Conservation (phyloP, 2,888 invertebrate genomes). For the Coelinius sp. region DNA sequence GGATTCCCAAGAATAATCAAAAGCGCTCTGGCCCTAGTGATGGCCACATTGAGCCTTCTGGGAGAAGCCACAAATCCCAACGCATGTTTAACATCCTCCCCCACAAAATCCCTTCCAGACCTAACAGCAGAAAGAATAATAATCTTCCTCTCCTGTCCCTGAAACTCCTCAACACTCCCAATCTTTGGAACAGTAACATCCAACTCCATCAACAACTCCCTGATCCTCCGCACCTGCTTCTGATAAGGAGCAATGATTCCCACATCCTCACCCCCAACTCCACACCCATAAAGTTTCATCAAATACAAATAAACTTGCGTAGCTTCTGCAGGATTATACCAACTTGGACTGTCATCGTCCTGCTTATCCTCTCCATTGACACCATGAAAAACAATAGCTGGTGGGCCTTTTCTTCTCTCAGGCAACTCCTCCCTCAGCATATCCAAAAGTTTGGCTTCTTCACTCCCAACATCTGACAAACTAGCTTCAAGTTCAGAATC, state of each 20-base stretch:
- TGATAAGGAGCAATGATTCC: constrained; percentile 94
- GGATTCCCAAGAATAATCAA: constrained; percentile 90
- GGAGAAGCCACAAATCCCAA: constrained; percentile 83
- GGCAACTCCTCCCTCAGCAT: constrained; percentile 67
- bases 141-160: constrained; percentile 84
- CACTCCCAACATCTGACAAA: constrained; percentile 67
- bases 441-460: constrained; percentile 69
- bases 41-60: constrained; percentile 89
- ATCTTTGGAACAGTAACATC: constrained; percentile 77
- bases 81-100: constrained; percentile 72
- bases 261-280: constrained; percentile 79
- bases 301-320: constrained; percentile 77
- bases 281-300: constrained; percentile 77
- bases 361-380: constrained; percentile 79
- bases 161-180: constrained; percentile 89
- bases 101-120: constrained; percentile 70
- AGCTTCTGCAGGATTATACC: constrained; percentile 91
- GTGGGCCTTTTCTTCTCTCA: constrained; percentile 58
- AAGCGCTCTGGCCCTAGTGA: constrained; percentile 87
- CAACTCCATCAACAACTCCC: constrained; percentile 72
- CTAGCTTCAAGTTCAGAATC: constrained; percentile 81
- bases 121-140: constrained; percentile 83
- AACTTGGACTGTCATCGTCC: constrained; percentile 86
- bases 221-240: constrained; percentile 86
- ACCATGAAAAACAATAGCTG: constrained; percentile 80